Base-by-base conservation (phyloP, 1,140 invertebrate species). In the Argopecten irradians region DNA sequence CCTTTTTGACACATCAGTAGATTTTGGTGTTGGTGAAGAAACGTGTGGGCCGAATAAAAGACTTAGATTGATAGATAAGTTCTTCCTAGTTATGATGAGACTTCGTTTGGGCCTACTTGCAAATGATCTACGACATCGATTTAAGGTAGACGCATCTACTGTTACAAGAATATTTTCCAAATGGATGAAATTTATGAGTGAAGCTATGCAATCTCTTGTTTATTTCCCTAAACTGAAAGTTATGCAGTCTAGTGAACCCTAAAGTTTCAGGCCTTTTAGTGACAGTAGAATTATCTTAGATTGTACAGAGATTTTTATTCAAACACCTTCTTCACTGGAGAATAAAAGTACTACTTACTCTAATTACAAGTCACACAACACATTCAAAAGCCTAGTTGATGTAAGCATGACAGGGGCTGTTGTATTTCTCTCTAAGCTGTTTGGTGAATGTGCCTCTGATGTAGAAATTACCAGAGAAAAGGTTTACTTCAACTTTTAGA, bases 311-410 rank as follows among this genome's bases (percentile, higher is more conserved):
- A 82, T 90, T 14, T 91, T 90, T 87, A 82, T 89, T 22, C 86
- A 91, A 34, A 91, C 82, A n/a, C 87, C 89, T 41, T 91, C 88
- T 5, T 88, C 89, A 16, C 46, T 91, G 71, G 36, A 91, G 32
- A 89, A 86, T 35, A 35, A 89, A 43, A 39, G 19, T 2, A 41
- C 83, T 22, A 88, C 89, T 16, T 90, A 86, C 84, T 91, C 91
- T n/a, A 84, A 88, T 32, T 91, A 91, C 82, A 89, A 91, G 35
- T 89, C 88, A 13, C 88, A 89, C 82, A 89, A 91, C 28, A 90
- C 89, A 11, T 91, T 91, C 34, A 88, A 91, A 82, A 43, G 34
- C 14, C 35, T 91, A 7, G 84, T 91, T 88, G 89, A 88, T 13
- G 84, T 91, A 8, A 85, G 32, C 39, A 89, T 55, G 46, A 89